phyloP scores from a whole-genome alignment of 2,113 vertebrate species.

The Phocoena sinus region DNA sequence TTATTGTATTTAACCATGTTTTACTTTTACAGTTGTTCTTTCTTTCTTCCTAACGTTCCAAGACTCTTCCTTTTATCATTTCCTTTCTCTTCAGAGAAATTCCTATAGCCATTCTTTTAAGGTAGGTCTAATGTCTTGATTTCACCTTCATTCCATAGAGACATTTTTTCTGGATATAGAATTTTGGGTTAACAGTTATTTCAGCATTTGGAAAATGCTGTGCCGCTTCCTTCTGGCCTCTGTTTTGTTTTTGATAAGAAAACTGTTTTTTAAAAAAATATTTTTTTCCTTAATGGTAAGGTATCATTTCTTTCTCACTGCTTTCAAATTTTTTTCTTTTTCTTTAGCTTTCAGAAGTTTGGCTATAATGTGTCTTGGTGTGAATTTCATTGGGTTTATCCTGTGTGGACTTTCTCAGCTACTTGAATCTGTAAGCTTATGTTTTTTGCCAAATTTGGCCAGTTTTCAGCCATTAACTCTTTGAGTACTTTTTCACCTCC shows the following conservation, averaged over 20 bases:
- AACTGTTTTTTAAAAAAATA: background rate
- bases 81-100: background rate
- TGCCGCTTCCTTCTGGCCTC: background rate
- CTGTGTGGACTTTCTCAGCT: background rate
- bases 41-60: background rate
- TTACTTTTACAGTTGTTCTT: background rate
- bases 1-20: background rate
- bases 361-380: background rate
- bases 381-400: background rate
- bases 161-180: background rate
- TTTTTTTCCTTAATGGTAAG: background rate
- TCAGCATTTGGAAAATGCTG: background rate
- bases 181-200: background rate
- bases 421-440: background rate
- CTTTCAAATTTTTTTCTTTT: background rate
- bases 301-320: background rate
- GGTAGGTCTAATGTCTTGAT: background rate
- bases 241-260: background rate
- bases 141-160: background rate
- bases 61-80: background rate
- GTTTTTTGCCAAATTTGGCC: background rate
- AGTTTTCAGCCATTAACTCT: background rate
- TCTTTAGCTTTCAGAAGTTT: background rate
- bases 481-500: background rate
- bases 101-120: background rate